These are phyloP conservation scores for Coelinius sp. DNA, from an alignment of 2,888 invertebrate genomes.

Conservation along the genomic window DNA sequence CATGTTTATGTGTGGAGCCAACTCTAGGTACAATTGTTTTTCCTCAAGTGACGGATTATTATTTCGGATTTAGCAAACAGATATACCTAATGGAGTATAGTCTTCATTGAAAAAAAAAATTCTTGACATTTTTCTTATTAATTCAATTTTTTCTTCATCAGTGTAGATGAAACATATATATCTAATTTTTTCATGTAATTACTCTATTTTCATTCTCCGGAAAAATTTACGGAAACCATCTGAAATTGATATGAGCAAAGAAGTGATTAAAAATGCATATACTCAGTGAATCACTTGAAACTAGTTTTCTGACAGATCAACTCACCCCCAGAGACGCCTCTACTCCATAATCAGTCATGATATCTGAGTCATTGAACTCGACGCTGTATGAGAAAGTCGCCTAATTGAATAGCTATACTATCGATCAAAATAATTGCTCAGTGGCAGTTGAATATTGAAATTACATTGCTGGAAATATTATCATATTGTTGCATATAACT, in stretches of 20 bases:
- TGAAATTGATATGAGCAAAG: neutral
- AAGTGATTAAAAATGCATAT: conserved; percentile 14
- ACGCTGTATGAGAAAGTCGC: neutral
- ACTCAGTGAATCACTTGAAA: neutral
- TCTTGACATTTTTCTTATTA: neutral
- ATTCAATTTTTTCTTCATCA: neutral
- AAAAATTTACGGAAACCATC: neutral
- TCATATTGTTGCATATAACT: conserved; percentile 9
- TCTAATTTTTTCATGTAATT: neutral
- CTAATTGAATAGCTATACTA: conserved; percentile 11
- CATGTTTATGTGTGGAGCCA: neutral
- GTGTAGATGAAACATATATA: neutral
- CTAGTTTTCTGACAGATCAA: neutral
- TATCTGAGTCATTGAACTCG: conserved; percentile 8
- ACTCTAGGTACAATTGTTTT: neutral
- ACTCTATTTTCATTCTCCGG: neutral
- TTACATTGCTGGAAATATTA: neutral
- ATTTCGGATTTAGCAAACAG: neutral
- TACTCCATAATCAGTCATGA: conserved; percentile 8
- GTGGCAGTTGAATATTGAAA: neutral
- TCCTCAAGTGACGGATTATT: neutral
- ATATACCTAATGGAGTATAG: neutral
- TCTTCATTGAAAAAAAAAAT: neutral
- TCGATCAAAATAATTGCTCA: conserved; percentile 19
- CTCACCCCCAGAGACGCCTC: neutral